Evolutionary conservation across 2,888 invertebrate species (phyloP).

Genomic region (Drosophila meridiana): DNA sequence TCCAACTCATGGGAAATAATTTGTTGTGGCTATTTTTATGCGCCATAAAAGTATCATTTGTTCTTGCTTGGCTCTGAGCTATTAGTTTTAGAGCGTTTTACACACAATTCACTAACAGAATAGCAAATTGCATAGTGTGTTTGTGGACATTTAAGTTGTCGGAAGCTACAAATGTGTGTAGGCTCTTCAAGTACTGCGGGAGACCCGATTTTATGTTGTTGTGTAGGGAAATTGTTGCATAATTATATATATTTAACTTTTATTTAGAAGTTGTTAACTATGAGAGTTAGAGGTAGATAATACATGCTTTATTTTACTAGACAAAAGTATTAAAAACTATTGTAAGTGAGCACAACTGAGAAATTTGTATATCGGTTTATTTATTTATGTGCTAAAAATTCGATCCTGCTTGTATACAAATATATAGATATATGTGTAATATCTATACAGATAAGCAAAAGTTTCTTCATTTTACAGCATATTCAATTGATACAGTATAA

Average conservation of each 20-base stretch:
- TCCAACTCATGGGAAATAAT: constrained; percentile 41
- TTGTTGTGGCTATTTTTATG: constrained; percentile 57
- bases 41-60: constrained; percentile 47
- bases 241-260: neutral
- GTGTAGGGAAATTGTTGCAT: neutral
- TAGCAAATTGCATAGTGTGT: constrained; percentile 5
- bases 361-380: too few species aligned
- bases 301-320: too few species aligned
- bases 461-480: too few species aligned
- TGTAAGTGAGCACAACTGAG: too few species aligned
- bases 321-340: too few species aligned
- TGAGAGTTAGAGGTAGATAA: too few species aligned
- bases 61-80: constrained; percentile 17
- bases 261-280: too few species aligned
- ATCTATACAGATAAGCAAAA: too few species aligned
- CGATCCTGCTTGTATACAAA: too few species aligned
- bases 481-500: too few species aligned
- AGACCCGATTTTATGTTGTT: neutral
- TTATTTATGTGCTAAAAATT: too few species aligned
- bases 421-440: too few species aligned
- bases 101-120: constrained; percentile 15
- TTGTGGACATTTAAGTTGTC: neutral
- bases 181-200: neutral
- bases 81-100: constrained; percentile 52
- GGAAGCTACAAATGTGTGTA: neutral